A percentile compares a stretch with the other conserved stretches of the same genome.
Conservation (phyloP, 2,888 invertebrate species). For the Aelia acuminata region DNA sequence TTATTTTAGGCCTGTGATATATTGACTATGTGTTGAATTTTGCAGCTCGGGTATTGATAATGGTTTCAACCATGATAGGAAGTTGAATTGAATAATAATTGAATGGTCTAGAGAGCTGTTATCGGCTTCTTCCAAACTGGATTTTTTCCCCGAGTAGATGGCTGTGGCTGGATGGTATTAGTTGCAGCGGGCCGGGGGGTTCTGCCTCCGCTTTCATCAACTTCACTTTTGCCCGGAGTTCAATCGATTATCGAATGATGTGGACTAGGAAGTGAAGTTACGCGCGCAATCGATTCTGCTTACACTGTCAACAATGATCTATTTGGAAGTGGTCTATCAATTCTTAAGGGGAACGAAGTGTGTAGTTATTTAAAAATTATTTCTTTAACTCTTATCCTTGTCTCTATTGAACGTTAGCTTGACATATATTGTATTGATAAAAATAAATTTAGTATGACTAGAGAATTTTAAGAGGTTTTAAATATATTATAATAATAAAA, state of each 20-base stretch:
- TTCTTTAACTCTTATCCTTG: no score
- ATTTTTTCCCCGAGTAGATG: neutral
- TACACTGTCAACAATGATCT: neutral
- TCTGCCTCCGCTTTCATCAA: neutral
- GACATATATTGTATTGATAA: no score
- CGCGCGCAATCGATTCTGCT: neutral
- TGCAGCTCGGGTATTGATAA: neutral
- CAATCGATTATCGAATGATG: conserved; percentile 13
- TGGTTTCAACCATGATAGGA: neutral
- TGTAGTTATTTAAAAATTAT: no score
- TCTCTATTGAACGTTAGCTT: no score
- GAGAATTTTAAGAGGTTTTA: no score
- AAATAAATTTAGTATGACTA: no score
- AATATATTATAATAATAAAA: no score
- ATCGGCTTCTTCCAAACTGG: neutral
- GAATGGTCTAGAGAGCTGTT: neutral
- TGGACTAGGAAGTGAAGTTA: neutral
- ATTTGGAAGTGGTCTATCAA: neutral
- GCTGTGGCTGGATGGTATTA: neutral
- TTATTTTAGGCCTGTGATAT: no score
- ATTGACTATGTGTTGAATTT: no score
- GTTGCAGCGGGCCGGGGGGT: neutral
- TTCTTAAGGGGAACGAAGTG: no score
- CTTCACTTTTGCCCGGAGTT: neutral
- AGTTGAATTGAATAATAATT: neutral